Base-by-base conservation (phyloP, 2,113 vertebrate genomes). In the Zingel zingel region DNA sequence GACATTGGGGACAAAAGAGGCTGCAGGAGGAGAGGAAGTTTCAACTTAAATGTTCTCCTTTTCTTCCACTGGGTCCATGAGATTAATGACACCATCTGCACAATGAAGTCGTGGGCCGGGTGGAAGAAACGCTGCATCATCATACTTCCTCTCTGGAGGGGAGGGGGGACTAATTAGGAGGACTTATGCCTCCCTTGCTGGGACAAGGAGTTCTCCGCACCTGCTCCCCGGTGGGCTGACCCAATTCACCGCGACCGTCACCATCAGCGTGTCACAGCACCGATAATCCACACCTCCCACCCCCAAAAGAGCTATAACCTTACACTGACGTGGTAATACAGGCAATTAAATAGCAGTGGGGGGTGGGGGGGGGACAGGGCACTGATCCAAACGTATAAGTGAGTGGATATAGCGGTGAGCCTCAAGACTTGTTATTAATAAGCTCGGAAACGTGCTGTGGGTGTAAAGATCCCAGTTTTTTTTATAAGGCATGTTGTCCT, bases 71-170 rank as follows among this genome's bases (percentile, higher is more conserved):
- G 53, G 36, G 77, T 71, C 64, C 2, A 0, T 0, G 68, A 90
- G 89, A 94, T 92, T 92, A 91, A 94, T 92, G 91, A 93, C 82
- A 86, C 74, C 86, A 85, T 85, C 90, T 91, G 91, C 84, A 88
- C 71, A 84, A 71, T 75, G 71, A 91, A 82, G 75, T 68, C 6
- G 18, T 74, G 64, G 81, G 56, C 82, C 27, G 33, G 11, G 36
- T 15, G 23, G 13, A 74, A 82, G 39, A 91, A 82, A 56, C 0
- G 82, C 88, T 27, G 74, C 21, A 71, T 91, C 89, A 90, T 93
- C 90, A 79, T 18, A 65, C 92, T 88, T 86, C 78, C 81, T 86
- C 85, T 87, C 66, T 71, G 66, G 71, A 30, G 77, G 79, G 48
- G 48, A 59, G 48, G n/a, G 70, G 68, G 77, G 57, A 51, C 86